Percentiles rank a stretch among this genome's conserved stretches.
These are phyloP conservation scores for Eulemur macaco DNA, from an alignment of 2,113 vertebrate genomes.

Conservation along the genomic window DNA sequence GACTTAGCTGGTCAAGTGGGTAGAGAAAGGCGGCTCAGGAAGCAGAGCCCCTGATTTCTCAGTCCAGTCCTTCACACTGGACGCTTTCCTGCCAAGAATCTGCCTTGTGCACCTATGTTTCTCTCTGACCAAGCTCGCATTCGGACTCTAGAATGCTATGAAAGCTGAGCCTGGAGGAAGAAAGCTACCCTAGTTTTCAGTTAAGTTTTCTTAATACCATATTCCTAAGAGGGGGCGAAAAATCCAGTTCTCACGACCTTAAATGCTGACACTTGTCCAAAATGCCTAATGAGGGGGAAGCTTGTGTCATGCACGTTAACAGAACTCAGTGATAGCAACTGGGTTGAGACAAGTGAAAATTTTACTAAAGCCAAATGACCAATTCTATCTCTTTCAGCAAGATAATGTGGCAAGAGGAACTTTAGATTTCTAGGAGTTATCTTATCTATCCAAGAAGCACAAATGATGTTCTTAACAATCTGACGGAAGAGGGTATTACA, in stretches of 20 bases:
- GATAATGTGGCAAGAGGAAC: conserved; percentile 55
- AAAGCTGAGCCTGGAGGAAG: not conserved
- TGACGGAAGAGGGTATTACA: not conserved
- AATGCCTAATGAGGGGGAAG: conserved; percentile 49
- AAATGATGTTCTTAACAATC: conserved; percentile 23
- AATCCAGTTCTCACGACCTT: conserved; percentile 66
- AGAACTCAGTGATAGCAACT: not conserved
- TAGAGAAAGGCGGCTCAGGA: not conserved
- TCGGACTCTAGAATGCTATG: not conserved
- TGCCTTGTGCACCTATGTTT: not conserved
- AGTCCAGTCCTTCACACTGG: fast-evolving
- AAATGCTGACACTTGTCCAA: conserved; percentile 65
- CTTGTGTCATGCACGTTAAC: conserved; percentile 2
- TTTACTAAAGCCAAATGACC: conserved; percentile 8
- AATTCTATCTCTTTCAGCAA: conserved; percentile 42
- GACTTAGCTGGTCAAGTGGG: not conserved
- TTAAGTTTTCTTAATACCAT: not conserved
- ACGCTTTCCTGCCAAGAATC: not conserved
- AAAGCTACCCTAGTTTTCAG: not conserved
- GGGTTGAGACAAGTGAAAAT: conserved; percentile 41
- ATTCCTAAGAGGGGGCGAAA: conserved; percentile 11
- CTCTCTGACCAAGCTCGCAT: not conserved
- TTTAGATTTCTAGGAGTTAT: conserved; percentile 55
- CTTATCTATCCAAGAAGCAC: conserved; percentile 71
- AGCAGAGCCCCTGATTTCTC: too few relatives aligned